Conservation (phyloP, 2,888 invertebrate species). For the Loripinus fragilis region DNA sequence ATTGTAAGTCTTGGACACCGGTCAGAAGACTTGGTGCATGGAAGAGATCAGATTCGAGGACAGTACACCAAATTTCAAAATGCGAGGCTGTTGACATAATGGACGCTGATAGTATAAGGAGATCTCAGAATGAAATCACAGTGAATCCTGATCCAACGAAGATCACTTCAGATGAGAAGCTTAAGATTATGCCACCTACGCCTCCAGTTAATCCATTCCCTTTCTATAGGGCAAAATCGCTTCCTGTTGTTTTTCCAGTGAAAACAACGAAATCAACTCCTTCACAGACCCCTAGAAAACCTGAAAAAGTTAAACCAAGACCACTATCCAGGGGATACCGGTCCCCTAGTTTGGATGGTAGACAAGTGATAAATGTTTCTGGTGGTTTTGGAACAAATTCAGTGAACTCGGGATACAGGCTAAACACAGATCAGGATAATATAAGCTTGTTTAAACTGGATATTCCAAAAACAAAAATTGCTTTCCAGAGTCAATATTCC, state of each 20-base stretch:
- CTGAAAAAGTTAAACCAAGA: neutral
- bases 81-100: conserved; percentile 65
- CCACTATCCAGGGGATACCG: neutral
- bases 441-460: neutral
- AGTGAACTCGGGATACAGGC: too few species aligned
- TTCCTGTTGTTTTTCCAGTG: conserved; percentile 48
- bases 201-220: conserved; percentile 19
- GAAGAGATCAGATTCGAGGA: conserved; percentile 44
- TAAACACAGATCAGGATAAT: neutral
- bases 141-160: conserved; percentile 16
- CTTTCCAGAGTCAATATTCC: neutral
- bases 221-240: conserved; percentile 43
- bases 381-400: neutral
- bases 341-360: neutral
- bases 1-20: conserved; percentile 8
- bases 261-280: conserved; percentile 25
- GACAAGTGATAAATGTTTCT: neutral
- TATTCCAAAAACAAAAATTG: neutral
- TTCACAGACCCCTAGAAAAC: neutral
- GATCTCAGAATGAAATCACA: neutral
- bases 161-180: conserved; percentile 9
- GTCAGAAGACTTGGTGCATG: conserved; percentile 38
- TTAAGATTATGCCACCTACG: conserved; percentile 6
- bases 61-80: conserved; percentile 51
- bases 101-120: conserved; percentile 33